Conservation (phyloP, 1,140 invertebrate species). For the Drosophila kepulauana region DNA sequence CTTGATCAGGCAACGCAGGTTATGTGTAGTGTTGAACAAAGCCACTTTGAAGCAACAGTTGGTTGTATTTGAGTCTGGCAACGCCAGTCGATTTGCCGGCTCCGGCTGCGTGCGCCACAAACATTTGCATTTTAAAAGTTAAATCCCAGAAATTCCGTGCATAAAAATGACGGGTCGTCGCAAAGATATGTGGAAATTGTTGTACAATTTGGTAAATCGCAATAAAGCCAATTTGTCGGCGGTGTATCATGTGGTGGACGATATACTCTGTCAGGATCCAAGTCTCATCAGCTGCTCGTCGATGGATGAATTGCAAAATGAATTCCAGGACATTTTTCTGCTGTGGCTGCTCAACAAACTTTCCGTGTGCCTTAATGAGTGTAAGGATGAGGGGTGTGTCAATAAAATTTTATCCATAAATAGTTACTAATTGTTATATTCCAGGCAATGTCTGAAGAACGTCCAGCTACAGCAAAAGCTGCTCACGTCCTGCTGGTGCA, state of each 20-base stretch:
- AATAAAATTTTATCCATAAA: background rate
- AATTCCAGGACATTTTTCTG: constrained; percentile 74
- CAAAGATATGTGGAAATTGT: constrained; percentile 78
- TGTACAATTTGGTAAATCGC: constrained; percentile 72
- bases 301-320: constrained; percentile 49
- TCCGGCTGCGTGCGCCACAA: constrained; percentile 16
- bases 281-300: constrained; percentile 73
- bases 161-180: constrained; percentile 67
- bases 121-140: constrained; percentile 10
- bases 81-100: constrained; percentile 6
- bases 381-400: constrained; percentile 45
- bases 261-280: constrained; percentile 77
- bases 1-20: background rate
- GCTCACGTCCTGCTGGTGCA: constrained; percentile 67
- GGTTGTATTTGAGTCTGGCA: constrained; percentile 21
- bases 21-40: background rate
- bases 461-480: constrained; percentile 68
- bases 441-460: constrained; percentile 60
- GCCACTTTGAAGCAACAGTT: background rate
- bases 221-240: constrained; percentile 58
- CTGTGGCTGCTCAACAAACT: constrained; percentile 77
- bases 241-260: constrained; percentile 72
- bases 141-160: background rate
- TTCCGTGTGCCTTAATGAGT: constrained; percentile 46
- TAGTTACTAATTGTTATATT: background rate